phyloP scores from a whole-genome alignment of 2,888 invertebrate genomes.

The Crematogaster levior region DNA sequence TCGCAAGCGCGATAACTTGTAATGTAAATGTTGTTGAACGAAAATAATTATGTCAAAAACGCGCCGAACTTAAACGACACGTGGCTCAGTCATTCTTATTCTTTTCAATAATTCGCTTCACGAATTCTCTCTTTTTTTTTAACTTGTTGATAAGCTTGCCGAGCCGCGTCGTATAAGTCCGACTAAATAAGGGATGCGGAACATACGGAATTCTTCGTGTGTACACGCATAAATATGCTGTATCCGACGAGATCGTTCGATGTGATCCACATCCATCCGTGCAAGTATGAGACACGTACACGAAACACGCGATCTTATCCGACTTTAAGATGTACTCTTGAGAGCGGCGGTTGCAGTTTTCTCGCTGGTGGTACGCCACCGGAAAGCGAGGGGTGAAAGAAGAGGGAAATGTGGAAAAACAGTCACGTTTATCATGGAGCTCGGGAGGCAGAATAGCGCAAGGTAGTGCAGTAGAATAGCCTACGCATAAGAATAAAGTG shows the following conservation, averaged over 20 bases:
- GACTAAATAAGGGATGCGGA: not conserved
- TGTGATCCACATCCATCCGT: conserved; percentile 21
- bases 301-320: conserved; percentile 27
- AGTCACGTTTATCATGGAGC: conserved; percentile 70
- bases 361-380: conserved; percentile 20
- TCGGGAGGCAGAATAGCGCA: conserved; percentile 41
- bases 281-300: not conserved
- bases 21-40: not conserved
- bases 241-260: conserved; percentile 39
- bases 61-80: too few relatives aligned
- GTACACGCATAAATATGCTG: not conserved
- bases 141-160: too few relatives aligned
- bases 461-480: conserved; percentile 53
- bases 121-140: too few relatives aligned
- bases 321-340: conserved; percentile 24
- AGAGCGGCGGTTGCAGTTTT: conserved; percentile 51
- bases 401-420: conserved; percentile 64
- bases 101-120: too few relatives aligned
- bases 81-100: too few relatives aligned
- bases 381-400: not conserved
- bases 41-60: too few relatives aligned
- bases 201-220: not conserved
- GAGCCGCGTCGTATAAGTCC: too few relatives aligned
- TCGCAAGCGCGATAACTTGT: not conserved
- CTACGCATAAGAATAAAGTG: conserved; percentile 61